These are phyloP conservation scores for Pheucticus melanocephalus DNA, from an alignment of 2,113 vertebrate genomes.

Conservation along the genomic window DNA sequence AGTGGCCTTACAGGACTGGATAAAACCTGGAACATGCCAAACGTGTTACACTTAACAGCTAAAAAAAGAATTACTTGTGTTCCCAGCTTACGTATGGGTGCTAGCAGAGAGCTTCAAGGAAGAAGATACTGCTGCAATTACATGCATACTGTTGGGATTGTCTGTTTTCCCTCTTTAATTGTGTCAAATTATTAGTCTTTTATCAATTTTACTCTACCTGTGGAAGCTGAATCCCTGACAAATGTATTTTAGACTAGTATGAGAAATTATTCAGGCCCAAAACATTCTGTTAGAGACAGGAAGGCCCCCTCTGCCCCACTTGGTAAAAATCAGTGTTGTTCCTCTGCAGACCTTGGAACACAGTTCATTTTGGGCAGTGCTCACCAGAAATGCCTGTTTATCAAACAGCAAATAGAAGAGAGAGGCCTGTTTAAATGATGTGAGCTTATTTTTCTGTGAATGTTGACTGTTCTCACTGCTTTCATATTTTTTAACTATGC, in stretches of 20 bases:
- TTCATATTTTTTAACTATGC: background rate
- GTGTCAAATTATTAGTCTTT: background rate
- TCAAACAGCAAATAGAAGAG: background rate
- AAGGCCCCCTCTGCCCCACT: background rate
- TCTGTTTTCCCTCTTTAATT: background rate
- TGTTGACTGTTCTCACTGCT: background rate
- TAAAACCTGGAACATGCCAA: background rate
- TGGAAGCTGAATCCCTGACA: background rate
- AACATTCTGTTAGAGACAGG: background rate
- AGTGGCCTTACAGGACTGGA: background rate
- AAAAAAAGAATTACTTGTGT: background rate
- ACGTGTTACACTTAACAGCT: background rate
- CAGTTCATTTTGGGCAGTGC: background rate
- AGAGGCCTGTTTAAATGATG: background rate
- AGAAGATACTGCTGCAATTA: background rate
- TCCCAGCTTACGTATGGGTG: background rate
- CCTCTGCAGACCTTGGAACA: background rate
- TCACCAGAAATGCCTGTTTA: background rate
- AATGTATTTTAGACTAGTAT: background rate
- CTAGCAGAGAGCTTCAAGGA: background rate
- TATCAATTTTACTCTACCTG: background rate
- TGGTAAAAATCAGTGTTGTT: background rate
- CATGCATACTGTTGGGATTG: fast-evolving
- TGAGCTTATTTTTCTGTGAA: background rate
- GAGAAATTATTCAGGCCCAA: background rate